Evolutionary conservation across 2,797 vertebrate genomes (phyloP).

Genomic region (Xiphophorus birchmanni): DNA sequence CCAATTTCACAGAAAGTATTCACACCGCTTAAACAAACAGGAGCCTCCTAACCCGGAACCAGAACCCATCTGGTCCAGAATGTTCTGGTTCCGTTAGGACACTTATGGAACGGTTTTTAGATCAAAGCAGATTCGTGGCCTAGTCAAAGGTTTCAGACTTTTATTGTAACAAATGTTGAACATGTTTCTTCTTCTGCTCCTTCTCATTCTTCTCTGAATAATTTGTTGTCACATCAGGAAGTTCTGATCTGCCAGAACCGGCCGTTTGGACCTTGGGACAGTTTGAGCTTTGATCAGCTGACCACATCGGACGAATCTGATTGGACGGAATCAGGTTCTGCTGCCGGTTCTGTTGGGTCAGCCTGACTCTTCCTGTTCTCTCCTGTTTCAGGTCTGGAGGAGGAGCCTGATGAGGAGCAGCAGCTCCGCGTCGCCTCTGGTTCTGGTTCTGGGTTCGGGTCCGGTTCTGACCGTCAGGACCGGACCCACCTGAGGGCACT

Average conservation of each 20-base stretch:
- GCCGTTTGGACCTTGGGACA: neutral
- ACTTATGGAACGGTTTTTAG: neutral
- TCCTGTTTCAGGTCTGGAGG: conserved; percentile 37
- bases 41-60: neutral
- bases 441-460: neutral
- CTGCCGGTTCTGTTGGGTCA: neutral
- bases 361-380: neutral
- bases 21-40: neutral
- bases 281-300: neutral
- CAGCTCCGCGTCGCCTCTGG: neutral
- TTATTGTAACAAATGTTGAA: neutral
- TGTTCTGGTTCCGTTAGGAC: neutral
- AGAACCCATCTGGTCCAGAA: neutral
- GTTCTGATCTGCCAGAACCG: neutral
- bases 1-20: neutral
- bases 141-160: neutral
- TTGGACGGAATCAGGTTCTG: neutral
- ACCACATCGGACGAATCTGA: neutral
- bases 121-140: neutral
- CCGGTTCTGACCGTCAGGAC: neutral
- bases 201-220: too few relatives aligned
- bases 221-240: neutral
- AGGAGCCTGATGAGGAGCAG: conserved; percentile 10
- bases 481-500: conserved; percentile 41
- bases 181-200: neutral